Evolutionary conservation across 2,888 invertebrate species (phyloP).

Genomic region (Diaphora mendica): DNA sequence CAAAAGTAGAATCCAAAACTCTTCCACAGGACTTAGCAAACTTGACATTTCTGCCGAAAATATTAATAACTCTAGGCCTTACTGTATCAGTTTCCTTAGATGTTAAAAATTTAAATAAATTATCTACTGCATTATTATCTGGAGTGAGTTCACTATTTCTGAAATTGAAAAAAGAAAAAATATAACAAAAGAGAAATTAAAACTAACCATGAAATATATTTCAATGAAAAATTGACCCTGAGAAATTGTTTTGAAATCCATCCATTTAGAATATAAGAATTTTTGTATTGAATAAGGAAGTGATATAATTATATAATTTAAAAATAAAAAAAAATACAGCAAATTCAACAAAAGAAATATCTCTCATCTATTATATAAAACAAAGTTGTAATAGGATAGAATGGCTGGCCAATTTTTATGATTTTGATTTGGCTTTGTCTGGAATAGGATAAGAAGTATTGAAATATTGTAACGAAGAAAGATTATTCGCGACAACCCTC

Average conservation of each 20-base stretch:
- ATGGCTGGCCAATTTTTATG: no score
- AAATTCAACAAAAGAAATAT: background rate
- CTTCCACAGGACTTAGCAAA: slow-evolving; percentile 97
- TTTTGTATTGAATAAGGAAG: background rate
- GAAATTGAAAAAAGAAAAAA: slow-evolving; percentile 25
- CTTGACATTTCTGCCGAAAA: slow-evolving; percentile 95
- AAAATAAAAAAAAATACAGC: background rate
- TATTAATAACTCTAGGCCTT: slow-evolving; percentile 93
- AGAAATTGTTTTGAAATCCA: background rate
- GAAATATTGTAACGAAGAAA: no score
- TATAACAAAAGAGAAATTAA: background rate
- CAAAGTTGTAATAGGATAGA: no score
- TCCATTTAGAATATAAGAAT: background rate
- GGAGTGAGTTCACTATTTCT: slow-evolving; percentile 88
- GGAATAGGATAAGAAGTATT: no score
- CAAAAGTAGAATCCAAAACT: slow-evolving; percentile 95
- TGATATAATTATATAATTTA: background rate
- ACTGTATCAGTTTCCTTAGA: slow-evolving; percentile 96
- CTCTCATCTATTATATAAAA: background rate
- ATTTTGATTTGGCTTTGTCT: no score
- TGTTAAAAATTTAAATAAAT: slow-evolving; percentile 94
- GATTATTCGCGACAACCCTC: no score
- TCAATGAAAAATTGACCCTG: background rate
- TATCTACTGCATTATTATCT: slow-evolving; percentile 89
- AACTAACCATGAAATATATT: background rate